Conservation (phyloP, 2,113 vertebrate species). For the Proterorhinus semilunaris region DNA sequence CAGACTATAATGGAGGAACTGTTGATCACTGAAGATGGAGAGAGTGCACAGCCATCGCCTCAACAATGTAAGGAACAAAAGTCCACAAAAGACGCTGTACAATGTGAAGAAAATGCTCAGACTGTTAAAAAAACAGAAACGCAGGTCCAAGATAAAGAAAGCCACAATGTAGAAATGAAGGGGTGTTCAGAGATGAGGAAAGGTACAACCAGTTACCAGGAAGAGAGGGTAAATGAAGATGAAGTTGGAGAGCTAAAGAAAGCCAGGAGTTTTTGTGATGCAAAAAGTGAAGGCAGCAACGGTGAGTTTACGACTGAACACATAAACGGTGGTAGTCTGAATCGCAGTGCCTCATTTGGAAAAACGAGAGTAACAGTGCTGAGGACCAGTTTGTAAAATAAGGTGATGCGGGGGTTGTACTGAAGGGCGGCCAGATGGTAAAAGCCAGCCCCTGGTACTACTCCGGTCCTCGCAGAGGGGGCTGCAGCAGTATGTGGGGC, state of each 20-base stretch:
- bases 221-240: slow-evolving; percentile 28
- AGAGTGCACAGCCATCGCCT: slow-evolving; percentile 3
- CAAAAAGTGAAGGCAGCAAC: slow-evolving; percentile 21
- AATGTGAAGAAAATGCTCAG: slow-evolving; percentile 22
- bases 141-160: slow-evolving; percentile 20
- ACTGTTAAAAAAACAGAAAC: slow-evolving; percentile 16
- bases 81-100: slow-evolving; percentile 10
- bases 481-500: no score
- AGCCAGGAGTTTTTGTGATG: slow-evolving; percentile 26
- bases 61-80: slow-evolving; percentile 12
- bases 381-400: slow-evolving; percentile 71
- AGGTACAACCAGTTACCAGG: slow-evolving; percentile 8
- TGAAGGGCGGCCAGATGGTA: no score
- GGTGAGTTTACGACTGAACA: slow-evolving; percentile 28
- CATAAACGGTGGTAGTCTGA: not conserved
- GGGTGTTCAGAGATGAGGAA: slow-evolving; percentile 8
- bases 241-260: slow-evolving; percentile 16
- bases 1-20: slow-evolving; percentile 23
- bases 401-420: no score
- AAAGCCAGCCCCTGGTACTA: no score
- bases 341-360: slow-evolving; percentile 56
- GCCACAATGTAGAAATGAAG: not conserved
- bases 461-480: no score
- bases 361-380: slow-evolving; percentile 68
- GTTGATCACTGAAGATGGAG: slow-evolving; percentile 31